Conservation (phyloP, 2,797 vertebrate genomes). For the Yasuhikotakia modesta region DNA sequence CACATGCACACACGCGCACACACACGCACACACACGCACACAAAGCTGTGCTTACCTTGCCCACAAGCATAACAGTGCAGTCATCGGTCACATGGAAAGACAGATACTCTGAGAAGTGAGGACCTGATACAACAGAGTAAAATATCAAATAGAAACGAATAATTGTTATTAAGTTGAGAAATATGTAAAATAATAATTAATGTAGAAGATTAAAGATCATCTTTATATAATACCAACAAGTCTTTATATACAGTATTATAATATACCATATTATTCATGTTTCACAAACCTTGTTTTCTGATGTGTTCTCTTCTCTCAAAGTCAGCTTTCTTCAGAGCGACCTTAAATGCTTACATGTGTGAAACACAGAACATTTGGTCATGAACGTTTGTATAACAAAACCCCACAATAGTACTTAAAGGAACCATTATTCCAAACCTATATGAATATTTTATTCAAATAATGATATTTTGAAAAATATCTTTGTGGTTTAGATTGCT, state of each 20-base stretch:
- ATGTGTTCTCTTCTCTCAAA: slow-evolving; percentile 92
- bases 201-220: no score
- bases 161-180: background rate
- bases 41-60: slow-evolving; percentile 89
- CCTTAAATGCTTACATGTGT: slow-evolving; percentile 51
- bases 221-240: background rate
- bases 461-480: no score
- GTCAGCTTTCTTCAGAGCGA: slow-evolving; percentile 86
- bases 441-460: no score
- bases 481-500: no score
- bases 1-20: no score
- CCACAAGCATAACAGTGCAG: slow-evolving; percentile 87
- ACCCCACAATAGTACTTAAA: no score
- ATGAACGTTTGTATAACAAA: background rate
- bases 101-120: slow-evolving; percentile 90
- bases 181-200: background rate
- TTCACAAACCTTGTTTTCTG: slow-evolving; percentile 89
- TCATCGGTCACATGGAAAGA: slow-evolving; percentile 88
- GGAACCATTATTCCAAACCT: no score
- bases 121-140: slow-evolving; percentile 73
- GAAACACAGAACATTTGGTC: background rate
- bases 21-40: no score
- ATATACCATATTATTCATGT: no score
- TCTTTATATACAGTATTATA: no score
- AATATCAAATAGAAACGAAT: background rate